Evolutionary conservation across 2,797 vertebrate species (phyloP).

Genomic region (Sciurus carolinensis): DNA sequence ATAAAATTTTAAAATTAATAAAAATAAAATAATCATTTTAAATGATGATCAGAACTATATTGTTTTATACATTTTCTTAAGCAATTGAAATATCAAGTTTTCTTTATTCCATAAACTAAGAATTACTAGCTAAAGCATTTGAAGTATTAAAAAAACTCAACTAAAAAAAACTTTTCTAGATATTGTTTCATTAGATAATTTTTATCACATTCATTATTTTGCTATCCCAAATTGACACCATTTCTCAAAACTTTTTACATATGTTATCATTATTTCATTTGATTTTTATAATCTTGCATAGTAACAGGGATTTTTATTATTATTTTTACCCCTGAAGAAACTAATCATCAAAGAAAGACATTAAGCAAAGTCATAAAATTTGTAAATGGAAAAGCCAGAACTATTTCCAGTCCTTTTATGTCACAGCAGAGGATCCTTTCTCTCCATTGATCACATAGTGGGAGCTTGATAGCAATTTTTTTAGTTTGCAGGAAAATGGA

Average conservation of each 20-base stretch:
- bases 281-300: not conserved
- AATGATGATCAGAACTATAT: not conserved
- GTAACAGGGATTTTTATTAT: not conserved
- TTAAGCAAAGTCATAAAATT: not conserved
- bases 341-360: not conserved
- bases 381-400: not conserved
- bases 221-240: not conserved
- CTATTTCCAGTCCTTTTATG: not conserved
- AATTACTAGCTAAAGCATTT: not conserved
- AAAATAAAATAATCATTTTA: not conserved
- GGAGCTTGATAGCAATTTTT: not conserved
- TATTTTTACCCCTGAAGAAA: not conserved
- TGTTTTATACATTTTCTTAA: not conserved
- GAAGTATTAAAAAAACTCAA: not conserved
- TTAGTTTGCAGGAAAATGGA: conserved; percentile 4
- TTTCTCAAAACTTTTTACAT: not conserved
- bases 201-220: not conserved
- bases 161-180: not conserved
- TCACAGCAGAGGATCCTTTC: not conserved
- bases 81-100: not conserved
- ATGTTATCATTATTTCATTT: not conserved
- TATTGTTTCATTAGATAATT: not conserved
- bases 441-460: not conserved
- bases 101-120: not conserved
- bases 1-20: too few relatives aligned